A percentile compares a stretch with the other conserved stretches of the same genome.
Evolutionary conservation across 1,140 invertebrate genomes (phyloP).

Genomic region (Drepana arcuata): DNA sequence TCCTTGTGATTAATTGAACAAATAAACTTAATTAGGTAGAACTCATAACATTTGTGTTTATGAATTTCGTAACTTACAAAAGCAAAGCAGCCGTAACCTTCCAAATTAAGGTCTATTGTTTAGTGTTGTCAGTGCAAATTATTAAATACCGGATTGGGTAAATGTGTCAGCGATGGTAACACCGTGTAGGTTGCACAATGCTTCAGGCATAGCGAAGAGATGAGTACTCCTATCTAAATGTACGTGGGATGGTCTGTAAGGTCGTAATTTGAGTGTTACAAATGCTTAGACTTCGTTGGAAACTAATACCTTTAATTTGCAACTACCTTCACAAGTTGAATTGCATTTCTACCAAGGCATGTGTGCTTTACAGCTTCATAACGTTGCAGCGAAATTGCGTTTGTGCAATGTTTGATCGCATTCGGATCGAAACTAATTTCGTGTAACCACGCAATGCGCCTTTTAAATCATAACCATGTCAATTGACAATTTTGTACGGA

Average conservation of each 20-base stretch:
- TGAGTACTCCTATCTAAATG: constrained; percentile 31
- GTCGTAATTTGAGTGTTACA: constrained; percentile 48
- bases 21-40: no score
- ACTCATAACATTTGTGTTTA: constrained; percentile 3
- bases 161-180: constrained; percentile 41
- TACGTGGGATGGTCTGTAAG: constrained; percentile 53
- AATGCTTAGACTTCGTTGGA: constrained; percentile 29
- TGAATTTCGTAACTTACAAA: constrained; percentile 4
- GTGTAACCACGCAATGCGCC: constrained; percentile 6
- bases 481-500: background rate
- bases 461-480: constrained; percentile 2
- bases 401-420: constrained; percentile 11
- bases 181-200: constrained; percentile 40
- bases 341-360: no score
- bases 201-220: constrained; percentile 44
- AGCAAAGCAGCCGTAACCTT: constrained; percentile 23
- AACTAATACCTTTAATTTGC: no score
- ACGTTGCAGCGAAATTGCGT: constrained; percentile 24
- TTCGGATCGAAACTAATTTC: constrained; percentile 22
- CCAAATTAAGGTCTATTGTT: constrained; percentile 51
- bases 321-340: no score
- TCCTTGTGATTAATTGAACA: no score
- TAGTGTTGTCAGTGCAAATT: constrained; percentile 42
- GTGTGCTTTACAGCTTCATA: constrained; percentile 20
- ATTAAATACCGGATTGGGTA: constrained; percentile 48